These are phyloP conservation scores for Pseudochromis fuscus DNA, from an alignment of 2,797 vertebrate genomes.

Conservation along the genomic window DNA sequence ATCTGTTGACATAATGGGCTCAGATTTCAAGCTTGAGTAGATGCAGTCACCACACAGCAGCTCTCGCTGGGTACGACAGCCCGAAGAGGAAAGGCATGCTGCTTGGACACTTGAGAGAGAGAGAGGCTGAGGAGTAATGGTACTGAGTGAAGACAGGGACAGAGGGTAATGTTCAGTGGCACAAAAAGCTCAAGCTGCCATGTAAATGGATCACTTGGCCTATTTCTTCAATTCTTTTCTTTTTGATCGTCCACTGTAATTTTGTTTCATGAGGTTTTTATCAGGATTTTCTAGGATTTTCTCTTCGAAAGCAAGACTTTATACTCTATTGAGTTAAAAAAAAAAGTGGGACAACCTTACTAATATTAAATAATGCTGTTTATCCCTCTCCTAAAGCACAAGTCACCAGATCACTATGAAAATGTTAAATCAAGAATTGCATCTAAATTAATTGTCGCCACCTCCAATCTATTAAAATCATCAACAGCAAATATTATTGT, in stretches of 20 bases:
- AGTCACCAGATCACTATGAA: slow-evolving; percentile 11
- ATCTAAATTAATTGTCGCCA: slow-evolving; percentile 47
- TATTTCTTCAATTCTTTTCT: slow-evolving; percentile 55
- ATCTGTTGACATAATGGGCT: slow-evolving; percentile 84
- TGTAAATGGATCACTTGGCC: slow-evolving; percentile 63
- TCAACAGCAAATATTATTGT: slow-evolving; percentile 14
- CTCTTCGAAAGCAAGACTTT: slow-evolving; percentile 36
- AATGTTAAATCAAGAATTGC: slow-evolving; percentile 27
- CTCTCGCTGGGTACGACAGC: slow-evolving; percentile 48
- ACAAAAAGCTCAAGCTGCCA: slow-evolving; percentile 76
- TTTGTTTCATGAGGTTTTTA: slow-evolving; percentile 23
- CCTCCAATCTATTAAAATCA: slow-evolving; percentile 50
- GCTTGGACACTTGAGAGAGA: slow-evolving; percentile 51
- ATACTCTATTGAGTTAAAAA: slow-evolving; percentile 17
- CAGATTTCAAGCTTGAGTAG: slow-evolving; percentile 84
- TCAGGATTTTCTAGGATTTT: slow-evolving; percentile 30
- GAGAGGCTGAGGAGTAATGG: slow-evolving; percentile 40
- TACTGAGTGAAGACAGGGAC: slow-evolving; percentile 43
- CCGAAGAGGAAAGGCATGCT: slow-evolving; percentile 69
- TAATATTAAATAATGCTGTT: slow-evolving; percentile 24
- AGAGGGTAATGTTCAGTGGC: slow-evolving; percentile 68
- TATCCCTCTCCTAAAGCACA: slow-evolving; percentile 50
- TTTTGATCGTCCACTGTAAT: slow-evolving; percentile 18
- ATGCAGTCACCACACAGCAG: slow-evolving; percentile 56
- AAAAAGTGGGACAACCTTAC: background rate